Conservation (phyloP, 2,888 invertebrate genomes). For the Plemyria rubiginata region DNA sequence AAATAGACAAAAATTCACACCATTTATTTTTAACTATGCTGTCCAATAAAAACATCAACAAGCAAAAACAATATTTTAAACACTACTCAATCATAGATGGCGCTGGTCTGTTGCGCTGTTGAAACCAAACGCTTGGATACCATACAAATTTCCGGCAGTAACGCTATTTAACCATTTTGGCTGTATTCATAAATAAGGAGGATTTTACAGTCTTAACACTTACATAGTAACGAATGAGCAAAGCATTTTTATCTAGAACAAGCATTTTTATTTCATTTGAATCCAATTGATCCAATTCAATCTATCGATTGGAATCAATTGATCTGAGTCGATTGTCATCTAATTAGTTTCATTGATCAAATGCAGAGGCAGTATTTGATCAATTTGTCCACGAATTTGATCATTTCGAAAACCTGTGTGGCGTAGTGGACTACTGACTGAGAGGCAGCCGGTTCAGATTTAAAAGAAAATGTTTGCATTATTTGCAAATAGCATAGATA, state of each 20-base stretch:
- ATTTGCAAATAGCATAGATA: no score
- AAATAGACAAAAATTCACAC: no score
- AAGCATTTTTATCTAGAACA: neutral
- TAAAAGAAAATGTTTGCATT: no score
- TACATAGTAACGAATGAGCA: no score
- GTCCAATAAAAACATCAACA: neutral
- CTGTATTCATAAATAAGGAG: no score
- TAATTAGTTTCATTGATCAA: conserved; percentile 29
- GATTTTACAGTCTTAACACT: no score
- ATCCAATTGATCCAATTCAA: conserved; percentile 31
- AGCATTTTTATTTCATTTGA: conserved; percentile 4
- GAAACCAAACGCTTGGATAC: neutral
- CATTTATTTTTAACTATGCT: neutral
- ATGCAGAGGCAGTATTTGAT: neutral
- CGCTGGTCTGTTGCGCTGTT: conserved; percentile 23
- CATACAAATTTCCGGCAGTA: no score
- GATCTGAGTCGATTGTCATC: conserved; percentile 31
- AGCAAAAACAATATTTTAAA: neutral
- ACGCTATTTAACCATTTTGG: no score
- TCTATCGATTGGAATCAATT: conserved; percentile 33
- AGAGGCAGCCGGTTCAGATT: neutral
- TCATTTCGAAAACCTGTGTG: neutral
- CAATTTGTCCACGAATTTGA: neutral
- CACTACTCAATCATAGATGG: conserved; percentile 43
- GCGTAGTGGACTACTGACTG: neutral